Percentiles rank a stretch among this genome's conserved stretches.
Conservation (phyloP, 2,113 vertebrate species). For the Taurulus bubalis region DNA sequence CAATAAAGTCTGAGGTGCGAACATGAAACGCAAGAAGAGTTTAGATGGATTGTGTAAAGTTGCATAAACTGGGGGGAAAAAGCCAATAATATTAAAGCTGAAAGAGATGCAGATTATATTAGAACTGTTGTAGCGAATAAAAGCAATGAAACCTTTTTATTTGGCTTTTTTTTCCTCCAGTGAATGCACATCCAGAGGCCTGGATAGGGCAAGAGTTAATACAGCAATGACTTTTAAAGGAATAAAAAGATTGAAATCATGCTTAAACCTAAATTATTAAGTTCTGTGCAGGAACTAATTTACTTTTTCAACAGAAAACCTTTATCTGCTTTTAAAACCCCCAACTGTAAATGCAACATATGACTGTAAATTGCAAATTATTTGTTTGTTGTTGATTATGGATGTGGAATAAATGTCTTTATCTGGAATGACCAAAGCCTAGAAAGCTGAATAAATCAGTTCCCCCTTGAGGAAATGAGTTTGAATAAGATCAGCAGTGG, state of each 20-base stretch:
- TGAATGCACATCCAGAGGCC: slow-evolving; percentile 36
- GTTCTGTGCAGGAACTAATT: slow-evolving; percentile 52
- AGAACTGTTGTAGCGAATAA: slow-evolving; percentile 22
- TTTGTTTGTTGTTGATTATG: slow-evolving; percentile 71
- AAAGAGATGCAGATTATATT: background rate
- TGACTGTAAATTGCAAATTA: slow-evolving; percentile 74
- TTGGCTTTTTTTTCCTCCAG: slow-evolving; percentile 25
- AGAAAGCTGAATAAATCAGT: slow-evolving; percentile 26
- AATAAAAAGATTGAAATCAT: slow-evolving; percentile 45
- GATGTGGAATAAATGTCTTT: slow-evolving; percentile 76
- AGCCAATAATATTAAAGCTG: slow-evolving; percentile 7
- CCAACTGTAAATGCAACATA: slow-evolving; percentile 73
- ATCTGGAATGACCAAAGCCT: slow-evolving; percentile 38
- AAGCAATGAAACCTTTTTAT: slow-evolving; percentile 26
- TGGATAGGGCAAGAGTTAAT: slow-evolving; percentile 26
- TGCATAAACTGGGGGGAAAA: slow-evolving; percentile 49
- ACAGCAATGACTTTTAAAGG: slow-evolving; percentile 36
- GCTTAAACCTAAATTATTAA: slow-evolving; percentile 78
- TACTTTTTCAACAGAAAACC: slow-evolving; percentile 36
- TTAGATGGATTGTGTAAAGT: slow-evolving; percentile 28
- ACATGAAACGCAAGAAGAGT: background rate
- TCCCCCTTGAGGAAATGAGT: background rate
- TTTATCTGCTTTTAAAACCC: slow-evolving; percentile 41
- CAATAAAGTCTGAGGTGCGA: slow-evolving; percentile 7
- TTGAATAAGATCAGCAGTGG: background rate